Conservation (phyloP, 2,113 vertebrate genomes). For the Gasterosteus nipponicus region DNA sequence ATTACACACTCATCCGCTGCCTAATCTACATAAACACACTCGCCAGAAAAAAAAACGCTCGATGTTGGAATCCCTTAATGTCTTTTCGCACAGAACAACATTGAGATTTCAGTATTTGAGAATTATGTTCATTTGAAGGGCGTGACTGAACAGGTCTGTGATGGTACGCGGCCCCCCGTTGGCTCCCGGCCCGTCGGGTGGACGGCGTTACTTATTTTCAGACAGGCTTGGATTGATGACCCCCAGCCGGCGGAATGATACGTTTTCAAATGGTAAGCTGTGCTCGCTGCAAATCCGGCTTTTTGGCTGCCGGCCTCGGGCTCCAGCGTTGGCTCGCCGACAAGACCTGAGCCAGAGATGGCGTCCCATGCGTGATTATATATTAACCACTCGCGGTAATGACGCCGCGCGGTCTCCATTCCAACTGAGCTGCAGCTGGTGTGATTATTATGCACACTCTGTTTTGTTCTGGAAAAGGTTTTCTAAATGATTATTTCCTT, state of each 20-base stretch:
- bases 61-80: conserved; percentile 31
- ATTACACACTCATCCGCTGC: conserved; percentile 47
- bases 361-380: conserved; percentile 46
- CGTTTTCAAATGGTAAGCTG: conserved; percentile 49
- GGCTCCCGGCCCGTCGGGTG: conserved; percentile 32
- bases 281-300: conserved; percentile 56
- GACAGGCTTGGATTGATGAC: conserved; percentile 40
- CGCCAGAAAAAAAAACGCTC: conserved; percentile 19
- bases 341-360: conserved; percentile 37
- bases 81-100: conserved; percentile 34
- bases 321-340: conserved; percentile 44
- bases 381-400: conserved; percentile 36
- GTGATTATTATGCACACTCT: neutral
- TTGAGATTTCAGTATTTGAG: conserved; percentile 32
- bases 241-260: conserved; percentile 51
- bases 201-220: conserved; percentile 58
- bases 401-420: conserved; percentile 25
- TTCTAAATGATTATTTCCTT: neutral
- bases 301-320: conserved; percentile 53
- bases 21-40: conserved; percentile 64
- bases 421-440: conserved; percentile 14
- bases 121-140: conserved; percentile 30
- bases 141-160: conserved; percentile 35
- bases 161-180: conserved; percentile 1
- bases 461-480: neutral